Percentiles rank a stretch among this genome's conserved stretches.
Conservation (phyloP, 1,140 invertebrate genomes). For the Pseudomyrmex gracilis region DNA sequence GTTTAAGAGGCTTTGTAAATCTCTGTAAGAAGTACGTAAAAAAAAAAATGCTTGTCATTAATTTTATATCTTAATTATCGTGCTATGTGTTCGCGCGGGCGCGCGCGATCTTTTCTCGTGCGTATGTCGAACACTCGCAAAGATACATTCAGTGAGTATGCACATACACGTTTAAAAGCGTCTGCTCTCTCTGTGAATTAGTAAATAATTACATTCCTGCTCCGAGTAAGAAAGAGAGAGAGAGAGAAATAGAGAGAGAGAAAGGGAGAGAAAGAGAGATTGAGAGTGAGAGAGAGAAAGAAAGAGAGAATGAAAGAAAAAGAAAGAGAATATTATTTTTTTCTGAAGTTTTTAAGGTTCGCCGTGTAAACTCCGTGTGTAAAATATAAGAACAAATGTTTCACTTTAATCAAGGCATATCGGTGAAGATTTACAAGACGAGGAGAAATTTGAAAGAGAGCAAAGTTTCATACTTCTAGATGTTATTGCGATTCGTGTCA, state of each 20-base stretch:
- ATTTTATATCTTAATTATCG: slow-evolving; percentile 73
- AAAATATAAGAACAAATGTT: slow-evolving; percentile 8
- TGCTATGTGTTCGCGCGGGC: slow-evolving; percentile 66
- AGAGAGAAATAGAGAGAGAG: background rate
- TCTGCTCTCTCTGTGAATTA: slow-evolving; percentile 47
- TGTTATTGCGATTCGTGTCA: slow-evolving; percentile 7
- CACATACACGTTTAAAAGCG: slow-evolving; percentile 58
- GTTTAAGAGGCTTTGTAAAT: slow-evolving; percentile 59
- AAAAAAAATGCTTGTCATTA: slow-evolving; percentile 57
- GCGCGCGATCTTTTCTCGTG: slow-evolving; percentile 63
- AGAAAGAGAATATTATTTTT: slow-evolving; percentile 26
- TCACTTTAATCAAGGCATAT: slow-evolving; percentile 34
- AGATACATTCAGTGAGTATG: slow-evolving; percentile 68
- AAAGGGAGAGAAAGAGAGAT: background rate
- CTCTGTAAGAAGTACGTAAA: slow-evolving; percentile 48
- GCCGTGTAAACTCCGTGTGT: slow-evolving; percentile 15
- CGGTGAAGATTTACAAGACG: background rate
- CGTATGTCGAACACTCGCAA: slow-evolving; percentile 61
- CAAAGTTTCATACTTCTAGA: slow-evolving; percentile 14
- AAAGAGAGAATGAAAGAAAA: background rate
- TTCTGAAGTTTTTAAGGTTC: slow-evolving; percentile 1
- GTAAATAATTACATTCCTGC: slow-evolving; percentile 55
- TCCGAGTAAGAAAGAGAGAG: slow-evolving; percentile 5
- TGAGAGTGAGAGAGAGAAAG: background rate
- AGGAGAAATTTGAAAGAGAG: background rate